These are phyloP conservation scores for Botia almorhae DNA, from an alignment of 2,797 vertebrate genomes.

Conservation along the genomic window DNA sequence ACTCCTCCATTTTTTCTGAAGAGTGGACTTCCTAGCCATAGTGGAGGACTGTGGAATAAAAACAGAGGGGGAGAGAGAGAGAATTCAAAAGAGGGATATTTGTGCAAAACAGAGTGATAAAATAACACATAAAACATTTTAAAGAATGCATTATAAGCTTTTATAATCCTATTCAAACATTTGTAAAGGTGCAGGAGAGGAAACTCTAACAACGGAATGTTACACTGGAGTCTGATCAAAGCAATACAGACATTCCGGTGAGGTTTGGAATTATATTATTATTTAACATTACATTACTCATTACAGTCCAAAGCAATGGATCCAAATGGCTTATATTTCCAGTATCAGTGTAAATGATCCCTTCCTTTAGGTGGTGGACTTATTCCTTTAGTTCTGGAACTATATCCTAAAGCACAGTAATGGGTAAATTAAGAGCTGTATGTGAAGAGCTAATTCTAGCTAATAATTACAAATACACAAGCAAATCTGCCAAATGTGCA, in stretches of 20 bases:
- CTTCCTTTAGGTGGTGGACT: background rate
- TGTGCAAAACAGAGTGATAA: background rate
- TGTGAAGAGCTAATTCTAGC: background rate
- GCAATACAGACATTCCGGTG: background rate
- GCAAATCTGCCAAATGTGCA: background rate
- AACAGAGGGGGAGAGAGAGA: slow-evolving; percentile 40
- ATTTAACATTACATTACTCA: slow-evolving; percentile 16
- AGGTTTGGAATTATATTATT: slow-evolving; percentile 23
- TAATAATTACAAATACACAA: background rate
- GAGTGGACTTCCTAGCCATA: slow-evolving; percentile 95
- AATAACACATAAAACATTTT: background rate
- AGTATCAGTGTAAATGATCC: background rate
- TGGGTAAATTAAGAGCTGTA: background rate
- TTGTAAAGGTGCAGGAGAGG: background rate
- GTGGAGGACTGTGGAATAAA: slow-evolving; percentile 80
- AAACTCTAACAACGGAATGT: background rate
- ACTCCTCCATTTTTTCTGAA: slow-evolving; percentile 93
- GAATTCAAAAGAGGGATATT: slow-evolving; percentile 19
- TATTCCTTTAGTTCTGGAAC: background rate
- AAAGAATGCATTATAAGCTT: background rate
- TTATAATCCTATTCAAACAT: slow-evolving; percentile 3
- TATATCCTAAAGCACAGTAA: background rate
- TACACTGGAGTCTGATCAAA: background rate
- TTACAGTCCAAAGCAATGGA: slow-evolving; percentile 9
- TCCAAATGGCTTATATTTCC: slow-evolving; percentile 1